Base-by-base conservation (phyloP, 2,113 vertebrate species). In the Sylvietta virens region DNA sequence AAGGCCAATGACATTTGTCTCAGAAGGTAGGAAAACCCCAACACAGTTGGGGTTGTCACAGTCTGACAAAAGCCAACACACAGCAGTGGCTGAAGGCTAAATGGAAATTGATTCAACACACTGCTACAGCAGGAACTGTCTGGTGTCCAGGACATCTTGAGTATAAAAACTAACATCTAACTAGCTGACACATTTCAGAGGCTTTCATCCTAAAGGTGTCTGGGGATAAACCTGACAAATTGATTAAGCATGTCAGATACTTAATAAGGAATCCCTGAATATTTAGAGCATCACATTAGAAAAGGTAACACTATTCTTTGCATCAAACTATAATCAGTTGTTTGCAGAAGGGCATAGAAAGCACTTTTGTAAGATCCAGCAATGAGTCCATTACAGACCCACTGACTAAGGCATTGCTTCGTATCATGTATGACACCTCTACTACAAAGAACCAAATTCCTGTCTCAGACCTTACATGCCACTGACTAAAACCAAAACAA, bases 11-110 rank as follows among this genome's bases (percentile, higher is more conserved):
- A 94, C 79, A 88, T 86, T 96, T 95, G 56, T 39, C 40, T 81
- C n/a, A 86, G 64, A 86, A 96, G 76, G 80, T 92, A 95, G 86
- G 79, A 90, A 95, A 95, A 88, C 39, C 47, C 72, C 86, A 78
- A 26, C 51, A 92, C 64, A 77, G 48, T 1, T 70, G n/a, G 76
- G 71, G 47, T 74, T 93, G 62, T 81, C 60, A 78, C 37, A 73
- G 22, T 54, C 51, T 90, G 54, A 87, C 65, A 84, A 92, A 89
- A 86, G 50, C 50, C 78, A 96, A 80, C 37, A 81, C 48, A 64
- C 26, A 86, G 60, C 60, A 93, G 79, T 74, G 51, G 64, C 76
- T 86, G 40, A 77, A 92, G 65, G 61, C 53, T 81, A 73, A 37
- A 47, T 14, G 24, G 64, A 83, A 70, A 92, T 58, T 48, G n/a